Percentiles rank a stretch among this genome's conserved stretches.
phyloP scores from a whole-genome alignment of 2,888 invertebrate species.

The Leptarthrus brevirostris region DNA sequence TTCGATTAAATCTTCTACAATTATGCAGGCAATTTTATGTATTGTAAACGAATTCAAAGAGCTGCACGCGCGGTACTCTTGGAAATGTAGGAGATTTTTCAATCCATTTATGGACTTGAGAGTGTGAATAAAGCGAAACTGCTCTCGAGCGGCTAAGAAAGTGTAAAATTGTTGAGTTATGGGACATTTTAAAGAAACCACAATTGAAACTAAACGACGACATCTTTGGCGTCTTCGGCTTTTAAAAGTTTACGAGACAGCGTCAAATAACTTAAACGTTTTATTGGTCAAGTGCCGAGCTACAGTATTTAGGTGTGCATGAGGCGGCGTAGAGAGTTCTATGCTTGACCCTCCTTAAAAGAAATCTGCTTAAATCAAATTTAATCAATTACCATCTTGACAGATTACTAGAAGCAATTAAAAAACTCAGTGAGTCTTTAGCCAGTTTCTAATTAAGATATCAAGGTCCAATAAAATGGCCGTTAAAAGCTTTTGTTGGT shows the following conservation, averaged over 20 bases:
- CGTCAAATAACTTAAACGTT: slow-evolving; percentile 25
- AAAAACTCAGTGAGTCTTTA: slow-evolving; percentile 8
- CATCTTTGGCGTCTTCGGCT: neutral
- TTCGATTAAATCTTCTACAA: slow-evolving; percentile 18
- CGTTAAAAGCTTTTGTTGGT: slow-evolving; percentile 49
- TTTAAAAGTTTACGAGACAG: slow-evolving; percentile 31
- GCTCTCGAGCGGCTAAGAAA: neutral
- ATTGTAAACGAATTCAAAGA: neutral
- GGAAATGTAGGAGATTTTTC: no score
- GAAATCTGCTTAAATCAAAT: neutral
- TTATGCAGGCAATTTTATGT: slow-evolving; percentile 22
- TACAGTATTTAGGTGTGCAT: neutral
- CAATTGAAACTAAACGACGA: slow-evolving; percentile 20
- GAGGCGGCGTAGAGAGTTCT: neutral
- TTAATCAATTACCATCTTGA: slow-evolving; percentile 41
- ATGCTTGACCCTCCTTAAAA: neutral
- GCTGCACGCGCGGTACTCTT: neutral
- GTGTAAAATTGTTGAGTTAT: slow-evolving; percentile 42
- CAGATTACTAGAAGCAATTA: slow-evolving; percentile 37
- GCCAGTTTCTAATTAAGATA: slow-evolving; percentile 46
- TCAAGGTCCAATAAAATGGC: slow-evolving; percentile 46
- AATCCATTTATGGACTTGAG: no score
- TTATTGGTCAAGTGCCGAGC: neutral
- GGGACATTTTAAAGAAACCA: slow-evolving; percentile 32
- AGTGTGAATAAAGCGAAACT: no score